Evolutionary conservation across 2,888 invertebrate species (phyloP), one percentile per base, ranked within the genome.

Genomic region (Platerodrilus igneus): DNA sequence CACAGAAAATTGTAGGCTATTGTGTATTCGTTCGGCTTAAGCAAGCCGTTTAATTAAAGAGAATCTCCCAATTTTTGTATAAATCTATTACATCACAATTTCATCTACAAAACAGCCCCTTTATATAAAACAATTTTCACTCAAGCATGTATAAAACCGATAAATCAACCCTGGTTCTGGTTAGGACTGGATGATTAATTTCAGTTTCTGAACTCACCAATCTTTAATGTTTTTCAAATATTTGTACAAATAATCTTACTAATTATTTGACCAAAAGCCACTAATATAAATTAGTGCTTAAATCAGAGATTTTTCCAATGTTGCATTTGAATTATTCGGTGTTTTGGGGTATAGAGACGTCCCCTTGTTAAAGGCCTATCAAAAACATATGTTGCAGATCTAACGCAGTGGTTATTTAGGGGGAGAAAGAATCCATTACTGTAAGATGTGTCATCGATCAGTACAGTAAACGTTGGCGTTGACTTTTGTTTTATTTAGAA

Each of bases 341-440:
- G 19, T 38, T 34, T 40, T 40, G 36, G 22, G 16, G 23, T 41
- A 45, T 45, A 45, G 34, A 45, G 45, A 45, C 45, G 41, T 45
- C 51, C 63, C 61, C 64, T 63, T 59, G 62, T 64, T 63, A 64
- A 55, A 56, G 53, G 57, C 63, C 60, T 47, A 66, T 67, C 67
- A 67, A 60, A 65, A 66, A 66, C 67, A 67, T 64, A 65, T 66
- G 67, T 64, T 64, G 58, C 64, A 53, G 53, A 62, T 64, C 65
- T 64, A 64, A 64, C 62, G 60, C 63, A 64, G 58, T 60, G 64
- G 60, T 63, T 64, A 63, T 64, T 59, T 40, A 35, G 40, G 37
- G 35, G 46, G 45, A 38, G 41, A 37, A 46, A 49, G 44, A 35
- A 45, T 43, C 45, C 39, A 45, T 45, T 41, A 45, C 37, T 28